A percentile compares a stretch with the other conserved stretches of the same genome.
These are phyloP conservation scores for Acronicta aceris DNA, from an alignment of 2,888 invertebrate genomes.

Conservation along the genomic window DNA sequence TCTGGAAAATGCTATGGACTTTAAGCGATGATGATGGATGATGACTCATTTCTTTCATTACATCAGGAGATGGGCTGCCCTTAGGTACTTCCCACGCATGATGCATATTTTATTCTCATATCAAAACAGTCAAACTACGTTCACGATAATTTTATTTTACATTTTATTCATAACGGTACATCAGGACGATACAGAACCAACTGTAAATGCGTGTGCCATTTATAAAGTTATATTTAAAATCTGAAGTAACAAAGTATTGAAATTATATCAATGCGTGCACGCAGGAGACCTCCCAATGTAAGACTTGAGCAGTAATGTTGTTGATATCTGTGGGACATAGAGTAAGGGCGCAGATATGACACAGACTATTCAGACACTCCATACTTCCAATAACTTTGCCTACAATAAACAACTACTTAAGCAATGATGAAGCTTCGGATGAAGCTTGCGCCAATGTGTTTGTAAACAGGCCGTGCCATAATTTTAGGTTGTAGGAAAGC, in stretches of 20 bases:
- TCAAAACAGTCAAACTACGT: constrained; percentile 19
- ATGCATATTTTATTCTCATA: constrained; percentile 18
- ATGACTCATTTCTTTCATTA: background rate
- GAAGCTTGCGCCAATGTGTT: no score
- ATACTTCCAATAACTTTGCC: no score
- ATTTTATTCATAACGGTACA: constrained; percentile 44
- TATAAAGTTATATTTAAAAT: constrained; percentile 40
- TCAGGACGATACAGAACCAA: constrained; percentile 27
- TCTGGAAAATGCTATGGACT: no score
- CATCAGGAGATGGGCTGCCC: background rate
- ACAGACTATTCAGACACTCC: no score
- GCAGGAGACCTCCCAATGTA: constrained; percentile 37
- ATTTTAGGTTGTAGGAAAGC: no score
- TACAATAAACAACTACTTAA: no score
- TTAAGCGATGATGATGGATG: no score
- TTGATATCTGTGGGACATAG: constrained; percentile 44
- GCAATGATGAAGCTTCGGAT: no score
- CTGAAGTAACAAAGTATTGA: constrained; percentile 47
- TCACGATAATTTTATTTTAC: constrained; percentile 28
- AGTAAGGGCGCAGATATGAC: constrained; percentile 3
- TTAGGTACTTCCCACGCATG: background rate
- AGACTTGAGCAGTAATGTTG: constrained; percentile 26
- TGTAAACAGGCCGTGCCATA: no score
- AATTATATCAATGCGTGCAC: constrained; percentile 51
- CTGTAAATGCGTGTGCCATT: constrained; percentile 46